Conservation (phyloP, 2,797 vertebrate species). For the Phataginus tricuspis region DNA sequence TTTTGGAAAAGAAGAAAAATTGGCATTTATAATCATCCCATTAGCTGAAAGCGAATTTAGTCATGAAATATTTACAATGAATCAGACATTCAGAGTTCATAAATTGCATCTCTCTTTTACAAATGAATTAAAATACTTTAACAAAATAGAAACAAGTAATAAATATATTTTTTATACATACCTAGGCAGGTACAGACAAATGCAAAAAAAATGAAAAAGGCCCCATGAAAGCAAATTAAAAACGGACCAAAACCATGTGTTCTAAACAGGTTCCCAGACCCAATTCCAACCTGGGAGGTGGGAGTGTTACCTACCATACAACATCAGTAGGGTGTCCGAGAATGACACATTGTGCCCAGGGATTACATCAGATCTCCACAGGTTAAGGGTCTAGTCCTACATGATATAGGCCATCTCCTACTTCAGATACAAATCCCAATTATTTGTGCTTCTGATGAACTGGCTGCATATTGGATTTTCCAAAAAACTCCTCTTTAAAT, state of each 20-base stretch:
- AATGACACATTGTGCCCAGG: too few relatives aligned
- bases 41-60: neutral
- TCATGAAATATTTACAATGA: neutral
- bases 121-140: neutral
- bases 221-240: neutral
- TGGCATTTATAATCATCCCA: neutral
- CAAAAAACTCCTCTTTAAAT: too few relatives aligned
- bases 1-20: neutral
- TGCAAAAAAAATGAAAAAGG: neutral
- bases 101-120: neutral
- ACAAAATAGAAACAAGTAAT: neutral
- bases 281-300: too few relatives aligned
- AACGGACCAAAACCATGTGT: neutral
- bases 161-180: neutral
- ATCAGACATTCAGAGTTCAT: neutral
- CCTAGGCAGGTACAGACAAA: neutral
- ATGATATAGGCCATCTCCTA: too few relatives aligned
- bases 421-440: too few relatives aligned
- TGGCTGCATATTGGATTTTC: too few relatives aligned
- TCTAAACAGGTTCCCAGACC: too few relatives aligned
- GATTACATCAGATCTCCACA: too few relatives aligned
- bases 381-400: too few relatives aligned
- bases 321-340: too few relatives aligned
- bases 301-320: too few relatives aligned
- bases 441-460: too few relatives aligned